Percentiles rank a stretch among this genome's conserved stretches.
Conservation (phyloP, 2,888 invertebrate species). For the Maniola hyperantus region DNA sequence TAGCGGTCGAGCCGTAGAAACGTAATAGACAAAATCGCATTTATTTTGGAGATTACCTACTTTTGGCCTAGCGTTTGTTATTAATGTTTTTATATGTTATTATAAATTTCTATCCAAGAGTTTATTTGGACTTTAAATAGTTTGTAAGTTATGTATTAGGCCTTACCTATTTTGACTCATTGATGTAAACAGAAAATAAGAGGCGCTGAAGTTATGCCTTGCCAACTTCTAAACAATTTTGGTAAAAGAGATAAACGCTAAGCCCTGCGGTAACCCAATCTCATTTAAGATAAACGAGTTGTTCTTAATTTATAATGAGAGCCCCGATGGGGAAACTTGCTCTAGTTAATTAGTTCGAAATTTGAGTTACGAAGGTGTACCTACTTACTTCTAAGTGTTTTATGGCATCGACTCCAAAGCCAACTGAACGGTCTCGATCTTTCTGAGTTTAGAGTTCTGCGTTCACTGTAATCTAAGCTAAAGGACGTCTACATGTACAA, state of each 20-base stretch:
- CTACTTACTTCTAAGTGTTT: conserved; percentile 18
- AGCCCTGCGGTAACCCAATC: conserved; percentile 41
- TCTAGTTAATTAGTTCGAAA: conserved; percentile 53
- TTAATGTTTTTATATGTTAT: conserved; percentile 34
- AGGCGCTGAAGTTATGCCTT: conserved; percentile 21
- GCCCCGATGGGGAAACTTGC: conserved; percentile 43
- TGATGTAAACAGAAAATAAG: not conserved
- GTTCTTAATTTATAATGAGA: conserved; percentile 47
- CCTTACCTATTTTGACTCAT: not conserved
- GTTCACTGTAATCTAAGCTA: too few species aligned
- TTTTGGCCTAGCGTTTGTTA: conserved; percentile 50
- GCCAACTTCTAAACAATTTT: conserved; percentile 33
- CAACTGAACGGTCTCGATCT: too few species aligned
- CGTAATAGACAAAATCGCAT: too few species aligned
- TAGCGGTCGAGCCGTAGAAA: too few species aligned
- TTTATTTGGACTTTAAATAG: not conserved
- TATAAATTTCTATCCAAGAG: too few species aligned
- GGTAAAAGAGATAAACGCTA: conserved; percentile 32
- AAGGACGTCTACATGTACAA: too few species aligned
- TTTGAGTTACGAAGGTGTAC: conserved; percentile 41
- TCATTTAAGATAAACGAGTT: conserved; percentile 52
- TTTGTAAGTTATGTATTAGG: not conserved
- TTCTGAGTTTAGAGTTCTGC: too few species aligned
- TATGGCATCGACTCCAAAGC: conserved; percentile 2
- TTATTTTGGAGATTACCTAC: too few species aligned